Base-by-base conservation (phyloP, 2,113 vertebrate genomes). In the Bucco capensis region DNA sequence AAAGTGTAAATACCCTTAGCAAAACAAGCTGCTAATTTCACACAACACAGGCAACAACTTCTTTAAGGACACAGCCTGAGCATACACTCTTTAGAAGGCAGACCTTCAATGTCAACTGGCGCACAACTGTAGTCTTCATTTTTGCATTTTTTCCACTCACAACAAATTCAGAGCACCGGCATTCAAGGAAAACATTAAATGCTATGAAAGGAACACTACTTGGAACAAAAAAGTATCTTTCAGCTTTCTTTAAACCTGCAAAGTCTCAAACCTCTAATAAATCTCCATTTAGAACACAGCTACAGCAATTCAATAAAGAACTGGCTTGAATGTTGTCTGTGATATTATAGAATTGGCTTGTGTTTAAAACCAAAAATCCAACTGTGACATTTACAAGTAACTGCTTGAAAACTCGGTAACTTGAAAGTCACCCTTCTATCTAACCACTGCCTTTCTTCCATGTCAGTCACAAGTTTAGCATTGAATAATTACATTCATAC, bases 281-380 rank as follows among this genome's bases (percentile, higher is more conserved):
- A 83, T 23, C 65, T 57, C 38, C 9, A 23, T 16, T 72, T 54
- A 58, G 22, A 78, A 58, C 1, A 7, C 1, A 37, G 33, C 49
- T 60, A 70, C 42, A 76, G 51, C 9, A 46, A 85, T 8, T 47
- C 6, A 16, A 14, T 30, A 47, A 74, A 66, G 27, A 86, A 50
- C 28, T 56, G 12, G 10, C 46, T 84, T 92, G 83, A 71, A 81
- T 16, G 23, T 28, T 38, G 19, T 15, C 35, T 54, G 25, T 22
- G 30, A 5, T 37, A 44, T 23, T 38, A 51, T 10, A 53, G 28
- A 58, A 77, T 5, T 69, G 27, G 42, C 53, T 72, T 56, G 35
- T 9, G 64, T 83, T 88, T 77, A 90, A 90, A 96, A n/a, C n/a
- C 37, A 65, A 94, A 94, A 89, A 96, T 58, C 38, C 12, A 19